Evolutionary conservation across 2,888 invertebrate genomes (phyloP).

Genomic region (Lepas anatifera): DNA sequence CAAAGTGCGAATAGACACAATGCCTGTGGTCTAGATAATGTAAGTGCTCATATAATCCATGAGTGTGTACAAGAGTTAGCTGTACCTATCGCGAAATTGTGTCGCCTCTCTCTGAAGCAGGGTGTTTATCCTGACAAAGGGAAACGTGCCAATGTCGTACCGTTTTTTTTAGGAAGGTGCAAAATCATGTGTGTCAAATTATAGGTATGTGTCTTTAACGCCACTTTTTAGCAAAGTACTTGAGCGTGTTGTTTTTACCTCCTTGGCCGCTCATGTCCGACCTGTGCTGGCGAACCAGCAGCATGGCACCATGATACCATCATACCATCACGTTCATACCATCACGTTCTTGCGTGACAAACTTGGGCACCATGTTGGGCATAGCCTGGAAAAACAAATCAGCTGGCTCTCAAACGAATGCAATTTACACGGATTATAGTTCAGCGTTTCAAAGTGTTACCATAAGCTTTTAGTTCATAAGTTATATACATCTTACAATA

Average conservation of each 20-base stretch:
- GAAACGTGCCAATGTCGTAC: neutral
- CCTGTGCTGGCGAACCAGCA: no score
- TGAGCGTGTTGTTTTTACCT: neutral
- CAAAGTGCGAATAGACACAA: neutral
- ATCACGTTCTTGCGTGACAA: no score
- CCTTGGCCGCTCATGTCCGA: no score
- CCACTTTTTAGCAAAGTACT: no score
- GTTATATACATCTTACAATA: no score
- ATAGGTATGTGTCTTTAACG: neutral
- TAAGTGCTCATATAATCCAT: neutral
- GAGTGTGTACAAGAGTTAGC: neutral
- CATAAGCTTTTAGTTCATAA: no score
- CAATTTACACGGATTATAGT: neutral
- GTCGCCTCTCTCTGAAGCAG: neutral
- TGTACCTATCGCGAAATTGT: neutral
- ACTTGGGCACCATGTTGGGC: no score
- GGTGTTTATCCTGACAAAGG: neutral
- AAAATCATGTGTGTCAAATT: neutral
- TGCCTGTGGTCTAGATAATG: neutral
- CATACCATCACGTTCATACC: no score
- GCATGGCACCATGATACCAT: neutral
- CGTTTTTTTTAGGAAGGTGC: neutral
- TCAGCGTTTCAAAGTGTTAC: neutral
- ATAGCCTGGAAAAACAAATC: neutral
- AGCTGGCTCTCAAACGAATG: neutral